phyloP scores from a whole-genome alignment of 64 coral and sea anemone genomes.

The Catalaphyllia jardinei region DNA sequence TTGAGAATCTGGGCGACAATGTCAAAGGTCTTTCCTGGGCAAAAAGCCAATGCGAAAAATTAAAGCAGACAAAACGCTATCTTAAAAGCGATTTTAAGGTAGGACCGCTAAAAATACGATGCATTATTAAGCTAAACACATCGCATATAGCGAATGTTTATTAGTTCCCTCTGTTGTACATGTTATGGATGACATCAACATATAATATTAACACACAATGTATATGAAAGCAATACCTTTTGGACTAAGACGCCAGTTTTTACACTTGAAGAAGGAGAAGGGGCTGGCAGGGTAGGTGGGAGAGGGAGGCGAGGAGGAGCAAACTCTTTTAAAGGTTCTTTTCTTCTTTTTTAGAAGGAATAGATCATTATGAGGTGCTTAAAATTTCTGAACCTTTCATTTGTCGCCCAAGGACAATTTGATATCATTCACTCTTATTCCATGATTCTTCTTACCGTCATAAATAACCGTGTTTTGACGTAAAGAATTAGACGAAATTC shows the following conservation, averaged over 20 bases:
- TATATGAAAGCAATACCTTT: neutral
- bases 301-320: neutral
- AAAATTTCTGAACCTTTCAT: neutral
- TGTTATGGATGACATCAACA: neutral
- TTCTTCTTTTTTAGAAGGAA: neutral
- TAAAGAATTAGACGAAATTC: too few species aligned
- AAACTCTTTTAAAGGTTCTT: neutral
- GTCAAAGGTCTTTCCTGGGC: constrained; percentile 46
- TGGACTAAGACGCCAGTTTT: neutral
- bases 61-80: constrained; percentile 13
- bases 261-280: neutral
- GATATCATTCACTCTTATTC: neutral
- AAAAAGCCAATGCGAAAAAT: constrained; percentile 24
- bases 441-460: neutral
- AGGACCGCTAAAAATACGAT: neutral
- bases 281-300: neutral
- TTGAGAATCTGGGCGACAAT: constrained; percentile 39
- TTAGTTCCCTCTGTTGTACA: too few species aligned
- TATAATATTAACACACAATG: neutral
- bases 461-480: too few species aligned
- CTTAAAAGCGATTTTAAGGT: neutral
- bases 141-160: too few species aligned
- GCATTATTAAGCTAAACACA: too few species aligned
- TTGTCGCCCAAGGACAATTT: neutral
- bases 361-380: neutral